Base-by-base conservation (phyloP, 1,140 invertebrate species). In the Acromyrmex heyeri region DNA sequence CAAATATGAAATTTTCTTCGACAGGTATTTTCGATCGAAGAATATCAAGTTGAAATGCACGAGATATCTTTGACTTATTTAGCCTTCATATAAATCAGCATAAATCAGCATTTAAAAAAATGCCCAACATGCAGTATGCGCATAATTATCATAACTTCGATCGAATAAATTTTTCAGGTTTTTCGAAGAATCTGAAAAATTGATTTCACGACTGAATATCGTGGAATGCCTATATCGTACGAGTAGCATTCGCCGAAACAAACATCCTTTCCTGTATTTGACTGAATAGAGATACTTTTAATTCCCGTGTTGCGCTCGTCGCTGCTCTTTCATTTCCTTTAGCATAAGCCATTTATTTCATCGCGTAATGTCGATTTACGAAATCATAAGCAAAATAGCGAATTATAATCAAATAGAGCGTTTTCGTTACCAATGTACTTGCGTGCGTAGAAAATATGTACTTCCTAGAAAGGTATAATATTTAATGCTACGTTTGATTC, bases 381-480 rank as follows among this genome's bases (percentile, higher is more conserved):
- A 50, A 27, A 12, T 81, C 24, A 57, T 38, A 30, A 57, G 10
- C 18, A 67, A 59, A 72, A 83, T 48, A 44, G 44, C 69, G 24
- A 8, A 82, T 82, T 83, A 73, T 61, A 83, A 83, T 83, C 55
- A 83, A 83, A 83, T n/a, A 50, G 18, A 61, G 55, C 6, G 38
- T 83, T 83, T 53, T 24, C 38, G 44, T 75, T 50, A 50, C 8
- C 24, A 8, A 48, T 34, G 44, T 65, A 62, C 21, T 38, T 81
- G 64, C 34, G 38, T 38, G 50, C 38, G 18, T 70, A 62, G 55
- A 4, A 48, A 73, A 48, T 30, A 61, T 73, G 55, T 73, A 82
- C 67, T 82, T 82, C 67, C 67, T 82, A 82, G 53, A 82, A 61
- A 59, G 18, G 18, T 62, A 24, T 61, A 61, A 83, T 75, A 75